phyloP scores from a whole-genome alignment of 2,797 vertebrate species.

The Triplophysa yarkandensis region DNA sequence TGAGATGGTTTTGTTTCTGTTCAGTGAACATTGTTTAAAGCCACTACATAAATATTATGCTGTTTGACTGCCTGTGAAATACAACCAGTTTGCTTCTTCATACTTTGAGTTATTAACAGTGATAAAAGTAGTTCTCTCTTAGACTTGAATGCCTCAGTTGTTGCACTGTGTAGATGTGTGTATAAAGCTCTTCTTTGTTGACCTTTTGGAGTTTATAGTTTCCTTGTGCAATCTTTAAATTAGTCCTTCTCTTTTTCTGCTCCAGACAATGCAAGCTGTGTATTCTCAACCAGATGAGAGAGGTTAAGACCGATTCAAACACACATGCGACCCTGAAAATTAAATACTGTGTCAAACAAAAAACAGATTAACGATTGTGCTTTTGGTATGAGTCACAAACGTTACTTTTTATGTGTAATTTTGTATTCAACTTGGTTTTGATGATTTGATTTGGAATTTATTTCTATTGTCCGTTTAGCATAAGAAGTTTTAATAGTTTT shows the following conservation, averaged over 20 bases:
- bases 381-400: not conserved
- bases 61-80: not conserved
- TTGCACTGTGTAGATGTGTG: conserved; percentile 32
- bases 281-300: conserved; percentile 22
- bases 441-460: not conserved
- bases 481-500: not conserved
- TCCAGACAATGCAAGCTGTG: conserved; percentile 34
- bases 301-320: conserved; percentile 19
- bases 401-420: not conserved
- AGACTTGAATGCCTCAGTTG: conserved; percentile 11
- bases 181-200: conserved; percentile 47
- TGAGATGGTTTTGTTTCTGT: conserved; percentile 50
- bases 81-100: no score
- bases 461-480: not conserved
- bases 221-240: conserved; percentile 41
- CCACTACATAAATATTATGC: not conserved
- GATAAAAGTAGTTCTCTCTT: not conserved
- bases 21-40: not conserved
- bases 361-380: not conserved
- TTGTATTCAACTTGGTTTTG: not conserved
- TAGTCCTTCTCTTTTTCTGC: conserved; percentile 26
- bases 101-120: not conserved
- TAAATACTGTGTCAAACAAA: conserved; percentile 12
- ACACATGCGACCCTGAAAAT: conserved; percentile 7
- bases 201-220: conserved; percentile 32